phyloP scores from a whole-genome alignment of 2,888 invertebrate genomes.

The Parnassius apollo region DNA sequence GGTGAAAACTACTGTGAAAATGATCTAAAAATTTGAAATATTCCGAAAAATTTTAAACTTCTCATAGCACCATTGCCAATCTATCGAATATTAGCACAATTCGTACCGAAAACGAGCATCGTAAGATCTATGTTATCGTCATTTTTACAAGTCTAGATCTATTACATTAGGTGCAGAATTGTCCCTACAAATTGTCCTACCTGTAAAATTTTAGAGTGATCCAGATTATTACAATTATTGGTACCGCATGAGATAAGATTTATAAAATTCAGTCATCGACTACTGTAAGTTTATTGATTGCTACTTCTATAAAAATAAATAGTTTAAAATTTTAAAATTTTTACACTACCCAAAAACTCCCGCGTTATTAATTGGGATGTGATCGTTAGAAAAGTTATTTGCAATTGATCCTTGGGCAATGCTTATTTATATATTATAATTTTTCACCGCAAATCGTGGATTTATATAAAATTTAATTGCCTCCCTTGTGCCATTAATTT shows the following conservation, averaged over 20 bases:
- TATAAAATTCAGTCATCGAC: constrained; percentile 80
- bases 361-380: constrained; percentile 46
- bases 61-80: constrained; percentile 74
- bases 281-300: constrained; percentile 69
- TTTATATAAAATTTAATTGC: constrained; percentile 48
- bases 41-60: constrained; percentile 35
- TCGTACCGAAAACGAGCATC: constrained; percentile 50
- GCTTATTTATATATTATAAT: constrained; percentile 51
- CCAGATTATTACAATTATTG: constrained; percentile 67
- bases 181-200: constrained; percentile 51
- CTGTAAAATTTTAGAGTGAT: constrained; percentile 53
- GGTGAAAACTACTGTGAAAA: constrained; percentile 44
- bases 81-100: constrained; percentile 59
- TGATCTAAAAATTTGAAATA: constrained; percentile 30
- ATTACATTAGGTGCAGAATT: constrained; percentile 56
- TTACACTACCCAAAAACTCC: constrained; percentile 55
- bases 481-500: constrained; percentile 77
- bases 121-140: constrained; percentile 64
- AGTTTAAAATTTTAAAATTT: constrained; percentile 64
- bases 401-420: constrained; percentile 54
- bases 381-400: constrained; percentile 6
- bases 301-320: constrained; percentile 72
- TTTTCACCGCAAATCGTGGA: constrained; percentile 44
- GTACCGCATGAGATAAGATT: constrained; percentile 71
- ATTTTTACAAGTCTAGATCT: constrained; percentile 60